phyloP scores from a whole-genome alignment of 2,797 vertebrate genomes.

The Protonibea diacanthus region DNA sequence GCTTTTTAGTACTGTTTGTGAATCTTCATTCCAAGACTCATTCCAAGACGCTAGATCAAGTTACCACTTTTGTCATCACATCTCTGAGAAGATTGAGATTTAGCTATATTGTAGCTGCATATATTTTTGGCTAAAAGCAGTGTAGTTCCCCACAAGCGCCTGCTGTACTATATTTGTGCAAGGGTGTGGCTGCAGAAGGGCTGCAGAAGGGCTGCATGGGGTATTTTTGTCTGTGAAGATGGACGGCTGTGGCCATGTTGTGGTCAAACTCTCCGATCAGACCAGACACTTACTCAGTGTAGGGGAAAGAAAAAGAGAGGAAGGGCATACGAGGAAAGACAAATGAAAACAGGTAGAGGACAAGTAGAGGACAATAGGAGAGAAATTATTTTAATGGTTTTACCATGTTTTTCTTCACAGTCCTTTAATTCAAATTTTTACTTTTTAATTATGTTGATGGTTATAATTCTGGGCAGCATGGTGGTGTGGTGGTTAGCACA shows the following conservation, averaged over 20 bases:
- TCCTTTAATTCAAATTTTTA: neutral
- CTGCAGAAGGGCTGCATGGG: constrained; percentile 39
- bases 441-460: neutral
- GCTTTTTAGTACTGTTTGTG: constrained; percentile 7
- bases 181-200: constrained; percentile 65
- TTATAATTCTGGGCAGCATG: neutral
- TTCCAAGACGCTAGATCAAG: neutral
- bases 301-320: constrained; percentile 10
- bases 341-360: neutral
- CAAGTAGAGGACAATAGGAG: neutral
- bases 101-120: neutral
- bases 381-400: neutral
- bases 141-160: constrained; percentile 13
- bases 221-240: constrained; percentile 70
- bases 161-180: constrained; percentile 53
- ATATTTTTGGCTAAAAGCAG: constrained; percentile 20
- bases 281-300: constrained; percentile 48
- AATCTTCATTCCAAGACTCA: neutral
- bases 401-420: neutral
- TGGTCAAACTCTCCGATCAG: constrained; percentile 49
- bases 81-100: neutral
- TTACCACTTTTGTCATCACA: constrained; percentile 7
- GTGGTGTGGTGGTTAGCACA: too few species aligned
- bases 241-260: constrained; percentile 57
- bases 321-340: neutral